Base-by-base conservation (phyloP, 2,888 invertebrate species). In the Aromia moschata region DNA sequence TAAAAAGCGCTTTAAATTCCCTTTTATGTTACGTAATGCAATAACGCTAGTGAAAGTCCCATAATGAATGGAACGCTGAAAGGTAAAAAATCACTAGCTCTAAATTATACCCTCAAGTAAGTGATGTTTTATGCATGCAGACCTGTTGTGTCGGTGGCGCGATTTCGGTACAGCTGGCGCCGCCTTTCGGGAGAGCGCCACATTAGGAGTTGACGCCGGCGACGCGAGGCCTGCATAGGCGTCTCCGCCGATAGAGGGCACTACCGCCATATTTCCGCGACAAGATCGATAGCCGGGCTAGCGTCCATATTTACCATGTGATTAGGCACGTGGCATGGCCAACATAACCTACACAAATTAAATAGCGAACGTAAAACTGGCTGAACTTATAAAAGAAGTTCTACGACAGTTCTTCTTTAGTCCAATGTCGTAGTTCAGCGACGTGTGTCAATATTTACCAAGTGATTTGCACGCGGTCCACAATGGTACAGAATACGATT, bases 261-360 rank as follows among this genome's bases (percentile, higher is more conserved):
- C 62, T 57, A 65, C 60, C 45, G 44, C 56, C 64, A 60, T 59
- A 59, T 56, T 66, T 59, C 59, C 31, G 56, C 12, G 14, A 40
- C 16, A 9, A 64, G 70, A 74, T 76, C 76, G 74, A 76, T 76
- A 73, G 40, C 51, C 46, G 46, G 52, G 73, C 68, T 66, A 70
- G 73, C 73, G 73, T 70, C 74, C 68, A 70, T 69, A 60, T 59
- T 60, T 60, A 57, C 68, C 70, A 70, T 64, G 69, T 67, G 70
- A 56, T 16, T 16, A 11, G 10, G 17, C 41, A 51, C 51, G 40
- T 56, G 41, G 40, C 51, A 30, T 56, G 41, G 51, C 15, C 1
- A 1, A 10, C 11, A 25, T 33, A 33, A 33, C 33, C 33, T 33
- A 4, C 12, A 31, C 53, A 49, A 47, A 60, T 49, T 53, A 51